Evolutionary conservation across 2,797 vertebrate species (phyloP), one percentile per base, ranked within the genome.

Genomic region (Notoglanidium macrostoma): DNA sequence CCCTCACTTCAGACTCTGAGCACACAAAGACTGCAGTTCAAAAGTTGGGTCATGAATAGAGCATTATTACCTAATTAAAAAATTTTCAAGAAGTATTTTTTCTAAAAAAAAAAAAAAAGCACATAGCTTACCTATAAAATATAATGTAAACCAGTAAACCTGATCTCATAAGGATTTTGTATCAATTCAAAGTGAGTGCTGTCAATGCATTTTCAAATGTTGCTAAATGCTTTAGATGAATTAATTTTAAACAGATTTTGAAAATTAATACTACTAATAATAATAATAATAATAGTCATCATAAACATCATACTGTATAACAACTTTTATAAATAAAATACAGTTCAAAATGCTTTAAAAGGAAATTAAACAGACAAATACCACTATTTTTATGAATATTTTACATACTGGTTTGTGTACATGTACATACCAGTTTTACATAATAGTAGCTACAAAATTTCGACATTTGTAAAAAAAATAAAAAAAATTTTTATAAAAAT

Each of bases 1-100:
- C 86, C 81, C 90, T 91, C 93, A 94, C 93, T 72, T 81, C 68
- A 87, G 70, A 85, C 54, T 84, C 44, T 61, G 26, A 87, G 79
- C 79, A 73, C 74, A 85, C 26, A 49, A 82, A 51, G 40, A 72
- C n/a, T 82, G 81, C 11, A 85, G 67, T 86, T 89, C 63, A 86
- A 84, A 86, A 74, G 89, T 88, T 88, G 86, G 70, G 54, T 54
- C 59, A 63, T 59, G 15, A 83, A 59, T 77, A 26, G 26, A 78
- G 76, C 35, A 65, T 54, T 84, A 59, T 46, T 57, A 51, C 26
- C 65, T 49, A 32, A 73, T 73, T 81, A 81, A 40, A 73, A 35
- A 35, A 80, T 49, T 5, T 7, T 32, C 40, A 73, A 49, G 8
- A 46, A 65, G 15, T n/a, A 61, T 46, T 29, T 46, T 63, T 46